These are phyloP conservation scores for Sturnira hondurensis DNA, from an alignment of 2,113 vertebrate species.

Conservation along the genomic window DNA sequence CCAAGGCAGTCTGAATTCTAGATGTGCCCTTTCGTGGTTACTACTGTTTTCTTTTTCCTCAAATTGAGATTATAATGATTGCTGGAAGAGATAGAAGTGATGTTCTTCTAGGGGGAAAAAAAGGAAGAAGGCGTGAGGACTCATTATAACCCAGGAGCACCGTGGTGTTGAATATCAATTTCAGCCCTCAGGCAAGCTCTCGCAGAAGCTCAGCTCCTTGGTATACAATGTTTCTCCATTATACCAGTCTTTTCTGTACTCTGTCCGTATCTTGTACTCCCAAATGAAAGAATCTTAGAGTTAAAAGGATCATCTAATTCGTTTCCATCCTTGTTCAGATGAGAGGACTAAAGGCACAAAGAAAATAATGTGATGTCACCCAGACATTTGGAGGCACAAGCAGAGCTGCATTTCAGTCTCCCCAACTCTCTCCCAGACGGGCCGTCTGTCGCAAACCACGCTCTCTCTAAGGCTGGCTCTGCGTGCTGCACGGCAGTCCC, in stretches of 20 bases:
- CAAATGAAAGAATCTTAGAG: background rate
- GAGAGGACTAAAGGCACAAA: background rate
- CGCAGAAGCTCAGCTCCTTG: slow-evolving; percentile 11
- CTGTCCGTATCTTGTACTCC: background rate
- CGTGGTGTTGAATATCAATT: background rate
- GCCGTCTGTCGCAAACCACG: background rate
- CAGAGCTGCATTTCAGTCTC: background rate
- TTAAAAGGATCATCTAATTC: background rate
- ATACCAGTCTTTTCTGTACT: background rate
- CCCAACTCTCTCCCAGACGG: background rate
- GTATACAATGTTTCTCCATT: background rate
- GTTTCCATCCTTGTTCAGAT: background rate
- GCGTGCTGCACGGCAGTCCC: background rate
- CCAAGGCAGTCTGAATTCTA: slow-evolving; percentile 21
- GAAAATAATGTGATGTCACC: background rate
- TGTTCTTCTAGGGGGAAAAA: background rate
- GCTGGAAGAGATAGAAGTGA: background rate
- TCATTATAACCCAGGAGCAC: background rate
- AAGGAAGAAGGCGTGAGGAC: background rate
- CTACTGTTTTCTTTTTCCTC: background rate
- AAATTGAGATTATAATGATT: slow-evolving; percentile 5
- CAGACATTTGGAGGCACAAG: background rate
- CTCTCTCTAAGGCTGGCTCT: background rate
- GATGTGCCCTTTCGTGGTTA: background rate
- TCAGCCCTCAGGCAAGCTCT: slow-evolving; percentile 32